Base-by-base conservation (phyloP, 2,113 vertebrate genomes). In the Ranitomeya imitator region DNA sequence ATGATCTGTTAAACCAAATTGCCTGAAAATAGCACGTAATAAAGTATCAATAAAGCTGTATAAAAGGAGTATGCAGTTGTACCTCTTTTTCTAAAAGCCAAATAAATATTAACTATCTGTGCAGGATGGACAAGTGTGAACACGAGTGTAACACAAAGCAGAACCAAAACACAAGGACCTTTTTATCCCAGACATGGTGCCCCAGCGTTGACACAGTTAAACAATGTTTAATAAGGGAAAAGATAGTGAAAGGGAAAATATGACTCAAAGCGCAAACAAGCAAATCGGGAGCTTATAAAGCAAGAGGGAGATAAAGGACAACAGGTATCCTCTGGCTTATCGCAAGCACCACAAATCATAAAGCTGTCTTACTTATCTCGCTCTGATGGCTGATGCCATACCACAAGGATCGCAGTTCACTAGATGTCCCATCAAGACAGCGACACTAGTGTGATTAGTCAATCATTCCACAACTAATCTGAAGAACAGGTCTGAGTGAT, bases 211-310 rank as follows among this genome's bases (percentile, higher is more conserved):
- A 85, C 73, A 69, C 26, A 59, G 61, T 37, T n/a, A 54, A 89
- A 85, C 81, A 85, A 31, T 69, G 61, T 79, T 78, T 85, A 76
- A 85, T 89, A 69, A 85, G 76, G 57, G 82, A 78, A 84, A 63
- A 89, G 87, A 89, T 89, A 89, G 81, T 69, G 74, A 89, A 89
- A 89, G 87, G 87, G 82, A 89, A 89, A 89, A 89, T 84, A 89
- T 79, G 87, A 85, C 87, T 84, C 87, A 85, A 88, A 79, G 51
- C 74, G 45, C 82, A 84, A 84, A 89, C 81, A 89, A 82, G 74
- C 79, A 54, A 78, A 85, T 80, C 52, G 16, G 15, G 78, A 69
- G 52, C 74, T 71, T 84, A 84, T 89, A 60, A 89, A 89, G 79
- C 51, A 31, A 63, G 87, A 23, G 51, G 45, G 52, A 89, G 87